Conservation (phyloP, 2,888 invertebrate genomes). For the Iselma pallidipennis region DNA sequence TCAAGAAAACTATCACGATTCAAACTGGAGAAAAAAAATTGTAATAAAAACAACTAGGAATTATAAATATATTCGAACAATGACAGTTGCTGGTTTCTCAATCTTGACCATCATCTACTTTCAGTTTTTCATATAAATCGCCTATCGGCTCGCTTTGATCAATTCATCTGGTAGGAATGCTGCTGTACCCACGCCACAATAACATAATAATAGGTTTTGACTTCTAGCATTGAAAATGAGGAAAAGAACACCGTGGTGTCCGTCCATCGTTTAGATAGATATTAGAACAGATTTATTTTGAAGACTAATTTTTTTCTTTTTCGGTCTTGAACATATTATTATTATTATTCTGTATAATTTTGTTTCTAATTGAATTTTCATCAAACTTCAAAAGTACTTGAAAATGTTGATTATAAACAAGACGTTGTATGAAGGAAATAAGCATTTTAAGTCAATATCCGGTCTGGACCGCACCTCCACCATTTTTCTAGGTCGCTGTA, state of each 20-base stretch:
- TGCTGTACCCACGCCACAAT: not conserved
- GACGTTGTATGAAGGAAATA: not conserved
- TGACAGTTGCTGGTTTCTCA: not conserved
- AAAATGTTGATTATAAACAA: too few relatives aligned
- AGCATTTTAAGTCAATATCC: conserved; percentile 16
- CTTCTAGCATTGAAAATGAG: not conserved
- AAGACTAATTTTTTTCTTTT: too few relatives aligned
- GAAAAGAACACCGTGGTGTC: not conserved
- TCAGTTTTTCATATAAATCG: not conserved
- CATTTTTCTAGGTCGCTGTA: conserved; percentile 28
- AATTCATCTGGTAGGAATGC: not conserved
- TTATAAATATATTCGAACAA: not conserved
- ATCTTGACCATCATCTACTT: not conserved
- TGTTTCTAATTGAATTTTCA: too few relatives aligned
- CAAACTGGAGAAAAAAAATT: too few relatives aligned
- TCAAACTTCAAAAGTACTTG: too few relatives aligned
- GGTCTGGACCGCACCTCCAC: conserved; percentile 18
- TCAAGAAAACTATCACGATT: too few relatives aligned
- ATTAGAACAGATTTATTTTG: too few relatives aligned
- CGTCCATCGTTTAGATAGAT: too few relatives aligned
- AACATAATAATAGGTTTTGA: not conserved
- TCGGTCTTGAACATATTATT: too few relatives aligned
- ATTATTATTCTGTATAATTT: too few relatives aligned
- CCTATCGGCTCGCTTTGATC: not conserved
- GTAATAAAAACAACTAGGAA: too few relatives aligned